phyloP scores from a whole-genome alignment of 2,797 vertebrate species.

The Tiaroga cobitis region DNA sequence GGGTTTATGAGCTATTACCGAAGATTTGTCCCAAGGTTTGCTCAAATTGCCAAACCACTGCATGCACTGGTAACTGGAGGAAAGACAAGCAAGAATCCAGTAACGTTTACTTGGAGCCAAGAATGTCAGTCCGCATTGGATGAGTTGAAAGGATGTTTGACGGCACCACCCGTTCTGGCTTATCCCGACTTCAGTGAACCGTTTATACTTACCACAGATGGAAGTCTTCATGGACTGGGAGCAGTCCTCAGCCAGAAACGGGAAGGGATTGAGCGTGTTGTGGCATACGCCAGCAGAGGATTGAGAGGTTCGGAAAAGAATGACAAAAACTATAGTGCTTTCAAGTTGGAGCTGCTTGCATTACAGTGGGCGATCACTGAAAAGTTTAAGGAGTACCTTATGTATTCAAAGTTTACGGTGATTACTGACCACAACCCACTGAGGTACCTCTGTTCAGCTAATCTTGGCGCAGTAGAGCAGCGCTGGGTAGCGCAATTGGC shows the following conservation, averaged over 20 bases:
- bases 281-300: not conserved
- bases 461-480: too few relatives aligned
- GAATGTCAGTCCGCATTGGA: slow-evolving; percentile 32
- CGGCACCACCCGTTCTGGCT: not conserved
- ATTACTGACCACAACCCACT: too few relatives aligned
- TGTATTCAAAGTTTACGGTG: too few relatives aligned
- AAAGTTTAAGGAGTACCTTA: too few relatives aligned
- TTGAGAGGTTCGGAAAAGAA: too few relatives aligned
- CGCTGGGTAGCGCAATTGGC: too few relatives aligned
- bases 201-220: slow-evolving; percentile 42
- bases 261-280: slow-evolving; percentile 7
- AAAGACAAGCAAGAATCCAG: not conserved
- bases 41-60: slow-evolving; percentile 15
- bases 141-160: slow-evolving; percentile 6
- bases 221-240: slow-evolving; percentile 32
- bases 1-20: slow-evolving; percentile 51
- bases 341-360: too few relatives aligned
- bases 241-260: slow-evolving; percentile 40
- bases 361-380: too few relatives aligned
- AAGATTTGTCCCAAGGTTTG: slow-evolving; percentile 38
- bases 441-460: too few relatives aligned
- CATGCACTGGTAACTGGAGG: slow-evolving; percentile 7
- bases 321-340: too few relatives aligned
- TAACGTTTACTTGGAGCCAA: not conserved
- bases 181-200: slow-evolving; percentile 16